These are phyloP conservation scores for Ceyx cyanopectus DNA, from an alignment of 2,113 vertebrate species.

Conservation along the genomic window DNA sequence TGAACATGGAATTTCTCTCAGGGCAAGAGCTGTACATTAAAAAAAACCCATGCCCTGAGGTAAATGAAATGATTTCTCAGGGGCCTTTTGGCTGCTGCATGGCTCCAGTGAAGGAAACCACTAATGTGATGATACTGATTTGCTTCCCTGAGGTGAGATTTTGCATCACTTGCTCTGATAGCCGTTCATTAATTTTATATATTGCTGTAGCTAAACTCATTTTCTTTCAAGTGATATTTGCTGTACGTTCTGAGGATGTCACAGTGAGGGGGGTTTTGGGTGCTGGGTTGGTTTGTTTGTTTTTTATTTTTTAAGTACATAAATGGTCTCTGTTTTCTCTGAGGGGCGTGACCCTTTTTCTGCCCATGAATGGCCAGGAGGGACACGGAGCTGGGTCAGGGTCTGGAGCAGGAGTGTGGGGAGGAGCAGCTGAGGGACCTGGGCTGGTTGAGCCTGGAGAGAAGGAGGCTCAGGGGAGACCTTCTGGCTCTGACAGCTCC, in stretches of 20 bases:
- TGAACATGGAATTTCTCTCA: neutral
- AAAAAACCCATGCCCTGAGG: neutral
- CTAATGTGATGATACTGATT: neutral
- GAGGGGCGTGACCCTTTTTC: neutral
- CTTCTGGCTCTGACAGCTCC: too few relatives aligned
- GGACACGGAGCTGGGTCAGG: too few relatives aligned
- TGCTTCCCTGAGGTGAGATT: neutral
- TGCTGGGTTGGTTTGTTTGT: too few relatives aligned
- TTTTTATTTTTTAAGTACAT: neutral
- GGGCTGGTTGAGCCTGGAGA: too few relatives aligned
- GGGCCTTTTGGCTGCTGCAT: neutral
- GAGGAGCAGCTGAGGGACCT: too few relatives aligned
- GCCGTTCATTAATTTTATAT: neutral
- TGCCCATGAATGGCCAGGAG: neutral
- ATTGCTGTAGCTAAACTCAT: neutral
- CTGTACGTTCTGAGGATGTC: too few relatives aligned
- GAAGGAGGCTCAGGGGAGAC: too few relatives aligned
- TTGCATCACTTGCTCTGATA: neutral
- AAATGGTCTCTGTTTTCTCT: neutral
- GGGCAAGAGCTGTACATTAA: neutral
- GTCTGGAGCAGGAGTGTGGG: too few relatives aligned
- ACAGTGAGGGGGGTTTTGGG: neutral
- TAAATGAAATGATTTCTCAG: neutral
- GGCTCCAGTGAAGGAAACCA: neutral
- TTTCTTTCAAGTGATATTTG: neutral